phyloP scores from a whole-genome alignment of 2,797 vertebrate species.

The Lithobates pipiens region DNA sequence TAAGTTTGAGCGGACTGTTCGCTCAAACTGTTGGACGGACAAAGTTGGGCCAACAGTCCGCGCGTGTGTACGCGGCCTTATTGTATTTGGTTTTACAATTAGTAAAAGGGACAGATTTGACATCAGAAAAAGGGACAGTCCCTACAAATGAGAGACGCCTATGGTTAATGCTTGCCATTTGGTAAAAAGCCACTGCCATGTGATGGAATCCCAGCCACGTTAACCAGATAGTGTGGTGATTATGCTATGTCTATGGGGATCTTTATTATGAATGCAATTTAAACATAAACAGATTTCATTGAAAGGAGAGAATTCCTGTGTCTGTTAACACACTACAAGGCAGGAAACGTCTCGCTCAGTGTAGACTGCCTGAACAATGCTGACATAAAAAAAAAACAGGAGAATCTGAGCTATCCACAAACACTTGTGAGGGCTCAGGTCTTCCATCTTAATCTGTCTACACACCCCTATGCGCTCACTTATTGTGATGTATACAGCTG shows the following conservation, averaged over 20 bases:
- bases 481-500: constrained; percentile 49
- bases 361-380: neutral
- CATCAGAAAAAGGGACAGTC: no score
- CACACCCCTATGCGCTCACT: constrained; percentile 22
- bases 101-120: no score
- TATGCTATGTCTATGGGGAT: neutral
- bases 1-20: no score
- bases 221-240: neutral
- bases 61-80: no score
- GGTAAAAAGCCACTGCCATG: neutral
- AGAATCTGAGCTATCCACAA: neutral
- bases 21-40: no score
- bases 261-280: neutral
- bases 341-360: neutral
- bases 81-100: no score
- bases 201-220: neutral
- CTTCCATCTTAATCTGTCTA: constrained; percentile 21
- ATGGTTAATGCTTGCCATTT: neutral
- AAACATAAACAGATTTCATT: neutral
- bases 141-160: no score
- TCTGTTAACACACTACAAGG: neutral
- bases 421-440: neutral
- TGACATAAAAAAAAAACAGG: neutral
- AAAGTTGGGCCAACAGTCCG: no score
- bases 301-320: neutral